A percentile compares a stretch with the other conserved stretches of the same genome.
Conservation (phyloP, 2,888 invertebrate genomes). For the Siphonodentalium dalli region DNA sequence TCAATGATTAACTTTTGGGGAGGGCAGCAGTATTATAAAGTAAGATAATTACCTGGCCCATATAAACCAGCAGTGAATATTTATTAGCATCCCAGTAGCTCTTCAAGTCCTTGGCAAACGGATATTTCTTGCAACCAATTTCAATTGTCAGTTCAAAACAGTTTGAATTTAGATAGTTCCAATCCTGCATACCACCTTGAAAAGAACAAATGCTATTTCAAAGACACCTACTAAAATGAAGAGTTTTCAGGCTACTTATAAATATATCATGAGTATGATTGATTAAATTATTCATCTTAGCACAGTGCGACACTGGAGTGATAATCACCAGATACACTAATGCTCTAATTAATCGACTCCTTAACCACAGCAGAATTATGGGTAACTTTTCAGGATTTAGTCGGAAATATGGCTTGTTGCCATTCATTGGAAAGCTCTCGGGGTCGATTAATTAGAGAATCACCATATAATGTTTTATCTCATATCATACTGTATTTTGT, state of each 20-base stretch:
- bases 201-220: not conserved
- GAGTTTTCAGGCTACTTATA: not conserved
- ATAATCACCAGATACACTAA: no score
- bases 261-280: not conserved
- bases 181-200: constrained; percentile 97
- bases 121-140: constrained; percentile 93
- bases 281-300: no score
- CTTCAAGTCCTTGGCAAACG: constrained; percentile 75
- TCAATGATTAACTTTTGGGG: not conserved
- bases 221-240: not conserved
- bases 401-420: no score
- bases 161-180: constrained; percentile 91
- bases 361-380: no score
- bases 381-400: no score
- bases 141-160: constrained; percentile 95
- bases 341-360: no score
- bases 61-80: constrained; percentile 82
- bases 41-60: constrained; percentile 90
- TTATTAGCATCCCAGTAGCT: constrained; percentile 88
- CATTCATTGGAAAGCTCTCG: no score
- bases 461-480: no score
- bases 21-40: no score
- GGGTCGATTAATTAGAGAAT: no score
- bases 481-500: no score
- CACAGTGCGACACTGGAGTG: no score